Base-by-base conservation (phyloP, 2,797 vertebrate genomes). In the Phalanger gymnotis region DNA sequence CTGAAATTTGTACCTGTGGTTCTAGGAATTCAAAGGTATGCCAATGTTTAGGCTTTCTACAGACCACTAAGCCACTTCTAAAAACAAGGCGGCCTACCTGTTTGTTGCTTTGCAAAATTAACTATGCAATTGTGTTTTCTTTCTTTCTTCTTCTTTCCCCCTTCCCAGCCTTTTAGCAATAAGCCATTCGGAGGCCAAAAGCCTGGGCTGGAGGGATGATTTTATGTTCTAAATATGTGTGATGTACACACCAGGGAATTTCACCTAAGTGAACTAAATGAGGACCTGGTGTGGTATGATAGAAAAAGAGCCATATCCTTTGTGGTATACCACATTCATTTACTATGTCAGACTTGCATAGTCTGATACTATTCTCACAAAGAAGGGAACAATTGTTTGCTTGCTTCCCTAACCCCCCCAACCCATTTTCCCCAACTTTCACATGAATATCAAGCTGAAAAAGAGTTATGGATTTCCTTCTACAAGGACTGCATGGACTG, bases 281-380 rank as follows among this genome's bases (percentile, higher is more conserved):
- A 98, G 97, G 96, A 93, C 96, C 97, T 98, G 98, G 96, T 90
- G 97, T 53, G 96, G 96, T 94, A 96, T 90, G 98, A 98, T 97
- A 98, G 98, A 97, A 95, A 93, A 87, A 95, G 95, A 96, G 94
- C 96, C 95, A 96, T 91, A 97, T 98, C 98, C 97, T 98, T 96
- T 99, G 99, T 97, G 98, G 98, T 98, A 95, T 61, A 98, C 99
- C 99, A 97, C 98, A 98, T 95, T 96, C 97, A 96, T 95, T 97
- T 94, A 95, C 97, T 92, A 93, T 97, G 97, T 97, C 98, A 94
- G 97, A 58, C 93, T 94, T 97, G 95, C 97, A 95, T 93, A 1
- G 92, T 87, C 98, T 94, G 97, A 91, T 98, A 96, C 91, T 96
- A 92, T 96, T 97, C 96, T 98, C 95, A 0, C 56, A 25, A 93